Conservation (phyloP, 1,140 invertebrate species). For the Micrasema longulum region DNA sequence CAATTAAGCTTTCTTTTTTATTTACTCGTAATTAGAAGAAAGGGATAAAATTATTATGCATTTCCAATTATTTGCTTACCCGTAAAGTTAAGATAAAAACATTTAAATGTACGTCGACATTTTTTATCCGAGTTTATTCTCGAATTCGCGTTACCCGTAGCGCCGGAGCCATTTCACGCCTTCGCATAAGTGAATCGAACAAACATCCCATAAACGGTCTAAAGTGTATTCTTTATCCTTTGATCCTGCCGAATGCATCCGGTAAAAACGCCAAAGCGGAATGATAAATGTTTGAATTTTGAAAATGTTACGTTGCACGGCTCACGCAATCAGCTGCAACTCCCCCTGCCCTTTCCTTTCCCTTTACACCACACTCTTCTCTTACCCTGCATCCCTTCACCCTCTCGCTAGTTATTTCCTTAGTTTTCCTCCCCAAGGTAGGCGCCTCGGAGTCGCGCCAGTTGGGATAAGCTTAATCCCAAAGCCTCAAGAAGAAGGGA, state of each 20-base stretch:
- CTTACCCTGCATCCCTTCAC: slow-evolving; percentile 10
- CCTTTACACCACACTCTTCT: slow-evolving; percentile 5
- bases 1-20: no score
- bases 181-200: slow-evolving; percentile 9
- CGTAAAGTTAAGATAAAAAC: no score
- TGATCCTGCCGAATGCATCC: slow-evolving; percentile 24
- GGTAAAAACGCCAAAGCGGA: slow-evolving; percentile 22
- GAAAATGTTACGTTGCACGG: slow-evolving; percentile 37
- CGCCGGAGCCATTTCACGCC: neutral
- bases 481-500: neutral
- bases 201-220: slow-evolving; percentile 12
- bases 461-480: slow-evolving; percentile 18
- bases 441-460: slow-evolving; percentile 37
- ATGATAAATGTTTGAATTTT: slow-evolving; percentile 38
- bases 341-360: neutral
- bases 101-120: no score
- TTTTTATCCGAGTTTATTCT: no score
- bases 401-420: neutral
- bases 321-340: slow-evolving; percentile 48
- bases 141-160: neutral
- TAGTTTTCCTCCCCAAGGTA: slow-evolving; percentile 26
- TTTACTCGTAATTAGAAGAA: no score
- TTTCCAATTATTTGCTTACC: no score
- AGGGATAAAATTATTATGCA: no score
- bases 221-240: slow-evolving; percentile 22